phyloP scores from a whole-genome alignment of 2,888 invertebrate genomes.

The Cancer borealis region DNA sequence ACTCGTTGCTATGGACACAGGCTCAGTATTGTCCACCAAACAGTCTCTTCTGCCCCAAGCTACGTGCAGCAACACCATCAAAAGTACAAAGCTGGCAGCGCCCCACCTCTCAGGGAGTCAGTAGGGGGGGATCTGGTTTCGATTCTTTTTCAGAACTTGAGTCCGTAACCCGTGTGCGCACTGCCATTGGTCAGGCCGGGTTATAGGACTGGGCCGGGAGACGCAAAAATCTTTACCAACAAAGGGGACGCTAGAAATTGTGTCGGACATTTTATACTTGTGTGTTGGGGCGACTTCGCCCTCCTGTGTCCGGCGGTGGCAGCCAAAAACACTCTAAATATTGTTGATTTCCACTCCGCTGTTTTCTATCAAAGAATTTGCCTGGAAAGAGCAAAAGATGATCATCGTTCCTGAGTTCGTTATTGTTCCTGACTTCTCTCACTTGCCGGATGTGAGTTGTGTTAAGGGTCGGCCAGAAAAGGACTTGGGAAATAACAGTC shows the following conservation, averaged over 20 bases:
- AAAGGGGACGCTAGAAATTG: conserved; percentile 61
- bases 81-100: conserved; percentile 48
- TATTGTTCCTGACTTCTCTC: conserved; percentile 41
- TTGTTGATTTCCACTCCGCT: conserved; percentile 58
- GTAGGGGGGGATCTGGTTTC: conserved; percentile 56
- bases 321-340: conserved; percentile 58
- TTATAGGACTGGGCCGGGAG: conserved; percentile 56
- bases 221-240: conserved; percentile 58
- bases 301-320: conserved; percentile 46
- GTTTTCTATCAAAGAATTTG: conserved; percentile 47
- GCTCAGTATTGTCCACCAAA: conserved; percentile 38
- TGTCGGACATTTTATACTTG: conserved; percentile 60
- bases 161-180: conserved; percentile 54
- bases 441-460: conserved; percentile 43
- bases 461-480: conserved; percentile 42
- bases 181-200: conserved; percentile 54
- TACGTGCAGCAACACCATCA: conserved; percentile 52
- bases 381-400: conserved; percentile 5
- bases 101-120: conserved; percentile 50
- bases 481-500: conserved; percentile 13
- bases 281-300: conserved; percentile 48
- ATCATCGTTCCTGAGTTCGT: conserved; percentile 30
- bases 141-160: conserved; percentile 57
- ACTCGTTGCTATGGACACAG: conserved; percentile 43
- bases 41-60: conserved; percentile 49